Conservation (phyloP, 92 coral and sea anemone species). For the Metridium senile region DNA sequence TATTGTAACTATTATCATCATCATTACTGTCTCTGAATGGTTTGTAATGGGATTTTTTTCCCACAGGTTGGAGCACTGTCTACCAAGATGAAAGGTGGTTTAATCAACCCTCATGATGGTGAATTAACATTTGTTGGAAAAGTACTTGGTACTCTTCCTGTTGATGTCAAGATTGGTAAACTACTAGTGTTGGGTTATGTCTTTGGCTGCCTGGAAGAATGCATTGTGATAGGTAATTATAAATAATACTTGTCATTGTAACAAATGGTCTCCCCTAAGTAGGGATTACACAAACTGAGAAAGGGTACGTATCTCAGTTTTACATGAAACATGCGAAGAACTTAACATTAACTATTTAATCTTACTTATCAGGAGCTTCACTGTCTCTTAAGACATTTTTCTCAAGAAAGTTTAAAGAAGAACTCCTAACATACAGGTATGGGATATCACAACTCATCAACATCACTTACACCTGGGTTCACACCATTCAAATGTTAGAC, state of each 20-base stretch:
- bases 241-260: no score
- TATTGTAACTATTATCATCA: no score
- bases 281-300: no score
- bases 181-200: conserved; percentile 87
- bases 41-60: no score
- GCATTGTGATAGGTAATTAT: conserved; percentile 91
- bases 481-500: no score
- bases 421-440: conserved; percentile 82
- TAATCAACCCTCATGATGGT: conserved; percentile 92
- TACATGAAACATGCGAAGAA: no score
- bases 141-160: conserved; percentile 85
- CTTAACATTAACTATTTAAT: no score
- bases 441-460: no score
- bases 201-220: conserved; percentile 96
- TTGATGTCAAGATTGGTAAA: conserved; percentile 92
- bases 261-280: no score
- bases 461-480: no score
- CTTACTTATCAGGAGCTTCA: conserved; percentile 71
- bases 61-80: conserved; percentile 98
- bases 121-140: conserved; percentile 94
- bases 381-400: conserved; percentile 86
- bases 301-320: no score
- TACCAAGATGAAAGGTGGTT: conserved; percentile 72
- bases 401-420: conserved; percentile 73
- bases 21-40: no score